Evolutionary conservation across 2,888 invertebrate genomes (phyloP).

Genomic region (Dryocosmus kuriphilus): DNA sequence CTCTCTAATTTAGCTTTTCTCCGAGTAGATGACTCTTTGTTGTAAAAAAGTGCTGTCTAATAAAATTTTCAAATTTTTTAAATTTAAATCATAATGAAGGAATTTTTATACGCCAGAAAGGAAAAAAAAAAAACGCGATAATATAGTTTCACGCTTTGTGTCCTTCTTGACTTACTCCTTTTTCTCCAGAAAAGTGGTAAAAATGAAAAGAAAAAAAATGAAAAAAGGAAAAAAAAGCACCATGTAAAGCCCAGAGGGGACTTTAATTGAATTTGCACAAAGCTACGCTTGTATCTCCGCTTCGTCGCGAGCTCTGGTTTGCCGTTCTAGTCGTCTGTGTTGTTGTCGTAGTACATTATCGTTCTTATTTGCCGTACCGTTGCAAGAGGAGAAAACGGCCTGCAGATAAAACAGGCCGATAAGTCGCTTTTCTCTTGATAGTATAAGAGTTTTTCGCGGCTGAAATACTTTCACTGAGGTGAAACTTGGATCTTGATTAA

Average conservation of each 20-base stretch:
- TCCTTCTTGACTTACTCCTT: conserved; percentile 23
- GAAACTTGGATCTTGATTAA: conserved; percentile 5
- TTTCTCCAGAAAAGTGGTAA: background rate
- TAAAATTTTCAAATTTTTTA: background rate
- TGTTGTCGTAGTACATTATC: conserved; percentile 40
- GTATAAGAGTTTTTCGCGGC: conserved; percentile 19
- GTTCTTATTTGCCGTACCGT: conserved; percentile 37
- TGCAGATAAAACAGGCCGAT: conserved; percentile 36
- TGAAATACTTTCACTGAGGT: conserved; percentile 28
- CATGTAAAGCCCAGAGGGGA: conserved; percentile 38
- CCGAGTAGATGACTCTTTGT: background rate
- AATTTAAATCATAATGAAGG: background rate
- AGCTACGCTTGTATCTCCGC: conserved; percentile 35
- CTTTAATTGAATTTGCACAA: conserved; percentile 40
- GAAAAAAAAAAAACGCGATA: conserved; percentile 5
- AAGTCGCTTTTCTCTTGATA: conserved; percentile 26
- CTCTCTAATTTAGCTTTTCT: background rate
- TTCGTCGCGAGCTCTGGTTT: conserved; percentile 35
- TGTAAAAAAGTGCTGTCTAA: background rate
- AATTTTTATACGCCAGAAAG: background rate
- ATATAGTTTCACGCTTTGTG: conserved; percentile 33
- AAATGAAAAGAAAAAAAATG: background rate
- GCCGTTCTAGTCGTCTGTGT: conserved; percentile 4
- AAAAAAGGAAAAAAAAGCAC: conserved; percentile 18
- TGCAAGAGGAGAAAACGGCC: conserved; percentile 35